Percentiles rank a stretch among this genome's conserved stretches.
phyloP scores from a whole-genome alignment of 2,888 invertebrate species.

The Idaea dimidiata region DNA sequence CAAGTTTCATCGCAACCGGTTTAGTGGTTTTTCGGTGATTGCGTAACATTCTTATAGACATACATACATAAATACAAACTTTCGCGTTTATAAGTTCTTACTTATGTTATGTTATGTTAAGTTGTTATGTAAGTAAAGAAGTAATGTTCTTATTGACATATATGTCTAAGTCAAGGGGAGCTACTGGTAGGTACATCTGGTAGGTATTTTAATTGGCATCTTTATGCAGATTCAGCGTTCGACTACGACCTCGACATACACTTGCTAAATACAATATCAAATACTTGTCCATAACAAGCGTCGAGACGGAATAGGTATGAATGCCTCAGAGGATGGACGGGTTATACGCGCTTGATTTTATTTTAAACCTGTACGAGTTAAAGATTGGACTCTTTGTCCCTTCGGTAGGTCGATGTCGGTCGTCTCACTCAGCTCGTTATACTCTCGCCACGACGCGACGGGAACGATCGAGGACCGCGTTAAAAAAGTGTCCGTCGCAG shows the following conservation, averaged over 20 bases:
- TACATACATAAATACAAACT: too few relatives aligned
- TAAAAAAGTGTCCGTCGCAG: conserved; percentile 71
- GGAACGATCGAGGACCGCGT: conserved; percentile 60
- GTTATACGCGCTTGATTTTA: conserved; percentile 21
- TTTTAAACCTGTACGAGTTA: conserved; percentile 27
- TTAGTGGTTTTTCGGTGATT: too few relatives aligned
- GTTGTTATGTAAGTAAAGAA: neutral
- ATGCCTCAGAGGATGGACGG: conserved; percentile 6
- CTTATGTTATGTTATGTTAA: too few relatives aligned
- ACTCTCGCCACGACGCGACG: conserved; percentile 63
- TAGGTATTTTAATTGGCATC: conserved; percentile 26
- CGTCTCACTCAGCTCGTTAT: conserved; percentile 49
- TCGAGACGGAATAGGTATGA: conserved; percentile 13
- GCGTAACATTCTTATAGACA: too few relatives aligned
- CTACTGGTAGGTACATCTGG: neutral
- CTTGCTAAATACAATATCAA: conserved; percentile 40
- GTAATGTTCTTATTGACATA: neutral
- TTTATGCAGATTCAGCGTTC: conserved; percentile 40
- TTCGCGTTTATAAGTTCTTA: too few relatives aligned
- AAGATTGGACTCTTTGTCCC: conserved; percentile 45
- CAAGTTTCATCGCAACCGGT: too few relatives aligned
- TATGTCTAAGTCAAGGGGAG: neutral
- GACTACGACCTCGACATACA: conserved; percentile 51
- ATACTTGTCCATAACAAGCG: conserved; percentile 27
- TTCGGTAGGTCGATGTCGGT: conserved; percentile 20